These are phyloP conservation scores for Drosophila prolongata DNA, from an alignment of 2,888 invertebrate genomes.

Conservation along the genomic window DNA sequence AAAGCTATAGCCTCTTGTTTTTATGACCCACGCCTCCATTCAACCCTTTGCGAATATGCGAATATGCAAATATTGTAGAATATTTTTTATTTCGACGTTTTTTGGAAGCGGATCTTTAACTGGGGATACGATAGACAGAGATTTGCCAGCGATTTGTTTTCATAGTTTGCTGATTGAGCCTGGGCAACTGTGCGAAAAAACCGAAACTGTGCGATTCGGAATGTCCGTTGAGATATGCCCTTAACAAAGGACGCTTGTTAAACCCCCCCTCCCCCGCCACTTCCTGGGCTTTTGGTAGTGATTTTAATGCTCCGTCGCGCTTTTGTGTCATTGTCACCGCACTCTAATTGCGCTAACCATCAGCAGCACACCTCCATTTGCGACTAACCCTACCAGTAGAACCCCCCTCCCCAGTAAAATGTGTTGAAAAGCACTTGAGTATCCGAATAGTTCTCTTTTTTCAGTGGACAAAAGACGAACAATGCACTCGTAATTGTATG, in stretches of 20 bases:
- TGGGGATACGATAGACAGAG: constrained; percentile 10
- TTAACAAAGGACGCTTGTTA: constrained; percentile 70
- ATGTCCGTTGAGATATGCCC: constrained; percentile 12
- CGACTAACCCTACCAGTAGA: not conserved
- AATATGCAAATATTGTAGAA: constrained; percentile 64
- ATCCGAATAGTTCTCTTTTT: constrained; percentile 52
- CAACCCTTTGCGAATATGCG: constrained; percentile 45
- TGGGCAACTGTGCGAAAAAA: constrained; percentile 16
- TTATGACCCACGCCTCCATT: constrained; percentile 2
- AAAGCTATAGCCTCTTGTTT: constrained; percentile 60
- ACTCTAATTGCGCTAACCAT: constrained; percentile 75
- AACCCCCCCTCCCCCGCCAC: constrained; percentile 26
- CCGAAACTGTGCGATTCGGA: constrained; percentile 8
- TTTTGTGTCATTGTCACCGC: constrained; percentile 79
- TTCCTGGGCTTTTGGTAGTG: constrained; percentile 49
- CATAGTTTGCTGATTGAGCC: constrained; percentile 32
- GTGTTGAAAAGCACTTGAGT: constrained; percentile 70
- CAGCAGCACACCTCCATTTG: constrained; percentile 43
- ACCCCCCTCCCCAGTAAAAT: constrained; percentile 28
- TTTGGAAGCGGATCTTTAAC: constrained; percentile 1
- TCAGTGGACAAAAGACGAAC: constrained; percentile 59
- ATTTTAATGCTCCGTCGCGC: constrained; percentile 66
- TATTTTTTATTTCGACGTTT: constrained; percentile 3
- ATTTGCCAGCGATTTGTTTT: constrained; percentile 31
- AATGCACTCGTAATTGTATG: constrained; percentile 74